Evolutionary conservation across 2,888 invertebrate genomes (phyloP).

Genomic region (Protophormia terraenovae): DNA sequence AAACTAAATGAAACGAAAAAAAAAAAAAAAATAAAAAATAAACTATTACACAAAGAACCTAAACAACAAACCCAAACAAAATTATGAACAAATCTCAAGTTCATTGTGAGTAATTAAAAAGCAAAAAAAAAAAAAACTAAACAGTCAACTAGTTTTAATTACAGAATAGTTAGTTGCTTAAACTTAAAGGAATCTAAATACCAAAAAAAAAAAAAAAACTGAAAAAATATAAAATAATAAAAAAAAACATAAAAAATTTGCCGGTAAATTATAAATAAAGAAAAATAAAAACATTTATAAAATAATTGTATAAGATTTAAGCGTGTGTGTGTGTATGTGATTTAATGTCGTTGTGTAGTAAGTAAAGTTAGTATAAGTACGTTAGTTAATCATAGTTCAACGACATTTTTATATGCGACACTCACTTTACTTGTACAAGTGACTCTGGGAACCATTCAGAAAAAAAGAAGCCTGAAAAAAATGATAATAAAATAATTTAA

Average conservation of each 20-base stretch:
- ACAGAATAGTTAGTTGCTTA: constrained; percentile 34
- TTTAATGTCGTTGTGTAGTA: not conserved
- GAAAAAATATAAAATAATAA: not conserved
- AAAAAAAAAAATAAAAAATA: not conserved
- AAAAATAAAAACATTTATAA: not conserved
- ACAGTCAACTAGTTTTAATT: constrained; percentile 63
- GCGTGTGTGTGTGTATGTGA: not conserved
- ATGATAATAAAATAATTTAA: constrained; percentile 7
- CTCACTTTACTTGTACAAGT: not conserved
- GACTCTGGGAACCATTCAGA: constrained; percentile 41
- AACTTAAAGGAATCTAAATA: constrained; percentile 24
- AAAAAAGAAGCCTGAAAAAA: constrained; percentile 15
- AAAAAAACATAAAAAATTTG: constrained; percentile 50
- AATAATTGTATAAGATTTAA: not conserved
- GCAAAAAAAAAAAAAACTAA: constrained; percentile 49
- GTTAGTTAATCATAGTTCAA: constrained; percentile 56
- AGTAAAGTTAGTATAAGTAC: constrained; percentile 11
- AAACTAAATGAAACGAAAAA: too few relatives aligned
- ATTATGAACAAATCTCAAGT: constrained; percentile 72
- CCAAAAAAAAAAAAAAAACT: constrained; percentile 3
- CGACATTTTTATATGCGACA: constrained; percentile 53
- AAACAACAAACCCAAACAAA: constrained; percentile 7
- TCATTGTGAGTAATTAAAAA: constrained; percentile 74
- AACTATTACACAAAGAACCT: constrained; percentile 18
- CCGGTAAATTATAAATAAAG: constrained; percentile 37